Percentiles rank a stretch among this genome's conserved stretches.
Conservation (phyloP, 2,888 invertebrate genomes). For the Lissocephala sabroskyi region DNA sequence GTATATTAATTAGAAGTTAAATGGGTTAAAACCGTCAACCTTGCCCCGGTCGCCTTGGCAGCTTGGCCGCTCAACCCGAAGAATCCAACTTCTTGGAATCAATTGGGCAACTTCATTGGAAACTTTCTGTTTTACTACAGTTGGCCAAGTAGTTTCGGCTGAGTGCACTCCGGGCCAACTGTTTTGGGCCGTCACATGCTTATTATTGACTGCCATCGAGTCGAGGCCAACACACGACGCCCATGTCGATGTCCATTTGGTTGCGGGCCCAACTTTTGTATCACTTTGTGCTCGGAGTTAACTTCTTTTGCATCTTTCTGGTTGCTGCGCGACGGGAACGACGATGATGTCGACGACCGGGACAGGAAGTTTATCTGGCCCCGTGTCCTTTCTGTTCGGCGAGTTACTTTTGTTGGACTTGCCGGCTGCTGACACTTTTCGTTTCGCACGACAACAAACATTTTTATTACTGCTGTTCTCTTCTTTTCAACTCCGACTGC, state of each 20-base stretch:
- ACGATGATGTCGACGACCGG: background rate
- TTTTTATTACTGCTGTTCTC: conserved; percentile 35
- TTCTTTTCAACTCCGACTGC: no score
- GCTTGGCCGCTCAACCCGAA: background rate
- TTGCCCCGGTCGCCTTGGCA: background rate
- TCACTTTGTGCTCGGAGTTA: no score
- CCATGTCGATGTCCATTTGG: no score
- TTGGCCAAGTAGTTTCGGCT: background rate
- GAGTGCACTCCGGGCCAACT: background rate
- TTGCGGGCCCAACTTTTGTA: background rate
- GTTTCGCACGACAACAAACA: conserved; percentile 34
- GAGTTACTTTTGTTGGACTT: conserved; percentile 25
- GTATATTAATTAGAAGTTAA: conserved; percentile 64
- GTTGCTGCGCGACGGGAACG: conserved; percentile 23
- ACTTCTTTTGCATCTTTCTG: conserved; percentile 20
- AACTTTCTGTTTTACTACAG: background rate
- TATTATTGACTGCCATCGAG: conserved; percentile 58
- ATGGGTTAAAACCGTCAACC: conserved; percentile 51
- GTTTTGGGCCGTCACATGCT: conserved; percentile 47
- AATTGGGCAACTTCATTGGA: background rate
- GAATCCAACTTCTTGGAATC: background rate
- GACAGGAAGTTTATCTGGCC: conserved; percentile 42
- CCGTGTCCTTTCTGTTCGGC: conserved; percentile 26
- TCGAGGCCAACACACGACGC: no score
- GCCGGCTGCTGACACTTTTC: conserved; percentile 59